Percentiles rank a stretch among this genome's conserved stretches.
Conservation (phyloP, 2,888 invertebrate genomes). For the Caenorhabditis wallacei region DNA sequence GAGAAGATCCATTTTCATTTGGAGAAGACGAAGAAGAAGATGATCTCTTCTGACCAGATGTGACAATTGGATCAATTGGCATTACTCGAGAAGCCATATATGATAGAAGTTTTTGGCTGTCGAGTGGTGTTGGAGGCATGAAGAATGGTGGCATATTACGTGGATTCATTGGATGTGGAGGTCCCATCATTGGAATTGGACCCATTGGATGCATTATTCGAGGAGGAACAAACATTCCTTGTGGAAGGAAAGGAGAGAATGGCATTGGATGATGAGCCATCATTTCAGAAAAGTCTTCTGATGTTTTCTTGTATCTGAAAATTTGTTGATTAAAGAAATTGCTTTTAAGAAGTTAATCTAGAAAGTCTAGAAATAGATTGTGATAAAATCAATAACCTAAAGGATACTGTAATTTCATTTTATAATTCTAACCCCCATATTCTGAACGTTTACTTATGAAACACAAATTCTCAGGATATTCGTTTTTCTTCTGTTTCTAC, state of each 20-base stretch:
- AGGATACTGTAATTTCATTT: no score
- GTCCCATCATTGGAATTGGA: slow-evolving; percentile 40
- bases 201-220: slow-evolving; percentile 54
- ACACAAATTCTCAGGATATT: slow-evolving; percentile 12
- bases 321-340: not conserved
- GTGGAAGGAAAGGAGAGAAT: slow-evolving; percentile 66
- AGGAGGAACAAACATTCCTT: slow-evolving; percentile 34
- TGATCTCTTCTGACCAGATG: slow-evolving; percentile 11
- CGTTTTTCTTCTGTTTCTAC: slow-evolving; percentile 4
- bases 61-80: slow-evolving; percentile 10
- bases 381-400: no score
- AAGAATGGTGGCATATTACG: slow-evolving; percentile 54
- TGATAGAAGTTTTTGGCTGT: slow-evolving; percentile 60
- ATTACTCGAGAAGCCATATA: slow-evolving; percentile 64
- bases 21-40: slow-evolving; percentile 38
- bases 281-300: slow-evolving; percentile 46
- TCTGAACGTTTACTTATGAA: slow-evolving; percentile 16
- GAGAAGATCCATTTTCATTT: slow-evolving; percentile 51
- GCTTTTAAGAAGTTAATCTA: not conserved
- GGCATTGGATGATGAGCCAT: slow-evolving; percentile 57
- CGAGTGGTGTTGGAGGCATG: slow-evolving; percentile 44
- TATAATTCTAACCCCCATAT: slow-evolving; percentile 17
- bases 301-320: slow-evolving; percentile 62
- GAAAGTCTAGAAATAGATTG: no score
- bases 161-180: slow-evolving; percentile 47